These are phyloP conservation scores for Thyatira batis DNA, from an alignment of 2,888 invertebrate genomes.

Conservation along the genomic window DNA sequence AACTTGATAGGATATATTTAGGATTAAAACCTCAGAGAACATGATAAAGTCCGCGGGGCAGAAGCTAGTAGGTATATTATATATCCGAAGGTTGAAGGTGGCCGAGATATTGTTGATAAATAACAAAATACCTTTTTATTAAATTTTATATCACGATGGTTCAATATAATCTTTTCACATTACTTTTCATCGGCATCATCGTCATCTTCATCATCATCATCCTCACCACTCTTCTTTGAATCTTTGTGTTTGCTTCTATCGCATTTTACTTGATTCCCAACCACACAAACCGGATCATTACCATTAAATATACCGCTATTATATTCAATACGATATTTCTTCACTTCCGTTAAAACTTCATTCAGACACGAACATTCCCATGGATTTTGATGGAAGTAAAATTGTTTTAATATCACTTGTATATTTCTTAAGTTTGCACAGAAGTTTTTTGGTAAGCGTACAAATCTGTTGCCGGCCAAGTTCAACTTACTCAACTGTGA, in stretches of 20 bases:
- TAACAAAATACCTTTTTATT: too few relatives aligned
- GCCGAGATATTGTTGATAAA: too few relatives aligned
- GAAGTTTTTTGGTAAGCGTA: conserved; percentile 64
- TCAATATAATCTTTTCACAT: too few relatives aligned
- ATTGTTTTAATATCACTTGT: conserved; percentile 52
- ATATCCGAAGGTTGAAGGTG: too few relatives aligned
- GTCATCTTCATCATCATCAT: not conserved
- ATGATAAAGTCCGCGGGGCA: too few relatives aligned
- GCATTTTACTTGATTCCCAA: conserved; percentile 37
- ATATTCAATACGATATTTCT: conserved; percentile 49
- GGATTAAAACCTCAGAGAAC: too few relatives aligned
- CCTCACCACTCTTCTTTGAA: conserved; percentile 38
- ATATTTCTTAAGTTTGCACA: conserved; percentile 59
- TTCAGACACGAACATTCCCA: conserved; percentile 69
- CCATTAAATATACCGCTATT: conserved; percentile 55
- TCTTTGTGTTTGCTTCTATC: conserved; percentile 40
- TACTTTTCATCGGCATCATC: not conserved
- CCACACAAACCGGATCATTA: conserved; percentile 53
- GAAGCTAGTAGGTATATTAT: too few relatives aligned
- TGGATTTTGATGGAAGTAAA: conserved; percentile 68
- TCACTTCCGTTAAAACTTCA: conserved; percentile 59
- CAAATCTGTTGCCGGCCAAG: conserved; percentile 58
- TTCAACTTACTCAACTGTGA: conserved; percentile 58
- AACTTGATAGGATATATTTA: too few relatives aligned
- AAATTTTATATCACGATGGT: too few relatives aligned